A percentile compares a stretch with the other conserved stretches of the same genome.
phyloP scores from a whole-genome alignment of 64 coral and sea anemone species.

The Anthopleura sola region DNA sequence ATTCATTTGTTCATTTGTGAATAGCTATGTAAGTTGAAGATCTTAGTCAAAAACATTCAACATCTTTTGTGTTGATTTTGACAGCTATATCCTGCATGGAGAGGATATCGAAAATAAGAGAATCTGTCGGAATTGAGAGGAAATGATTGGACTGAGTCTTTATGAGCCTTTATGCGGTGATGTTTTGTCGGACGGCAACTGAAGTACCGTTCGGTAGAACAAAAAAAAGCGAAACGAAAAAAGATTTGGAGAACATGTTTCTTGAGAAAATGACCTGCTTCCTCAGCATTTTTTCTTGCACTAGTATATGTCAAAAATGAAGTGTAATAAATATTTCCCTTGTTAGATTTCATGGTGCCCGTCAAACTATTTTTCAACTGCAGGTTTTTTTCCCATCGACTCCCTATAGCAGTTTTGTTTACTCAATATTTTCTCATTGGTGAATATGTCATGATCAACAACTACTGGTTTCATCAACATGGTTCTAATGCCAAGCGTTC shows the following conservation, averaged over 20 bases:
- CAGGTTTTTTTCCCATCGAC: not conserved
- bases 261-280: not conserved
- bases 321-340: too few relatives aligned
- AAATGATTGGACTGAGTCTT: conserved; percentile 14
- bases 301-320: not conserved
- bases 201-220: not conserved
- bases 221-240: not conserved
- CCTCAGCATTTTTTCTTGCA: not conserved
- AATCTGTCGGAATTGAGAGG: conserved; percentile 9
- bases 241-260: not conserved
- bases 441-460: not conserved
- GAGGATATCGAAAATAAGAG: conserved; percentile 16
- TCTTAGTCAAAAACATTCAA: conserved; percentile 20
- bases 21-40: conserved; percentile 22
- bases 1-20: conserved; percentile 23
- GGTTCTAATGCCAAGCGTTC: conserved; percentile 21
- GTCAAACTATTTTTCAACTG: not conserved
- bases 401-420: not conserved
- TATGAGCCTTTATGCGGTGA: not conserved
- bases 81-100: conserved; percentile 19
- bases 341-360: not conserved
- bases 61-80: not conserved
- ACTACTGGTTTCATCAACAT: not conserved
- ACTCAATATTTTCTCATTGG: not conserved
- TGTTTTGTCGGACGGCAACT: conserved; percentile 3